Evolutionary conservation across 2,797 vertebrate genomes (phyloP).

Genomic region (Notamacropus eugenii): DNA sequence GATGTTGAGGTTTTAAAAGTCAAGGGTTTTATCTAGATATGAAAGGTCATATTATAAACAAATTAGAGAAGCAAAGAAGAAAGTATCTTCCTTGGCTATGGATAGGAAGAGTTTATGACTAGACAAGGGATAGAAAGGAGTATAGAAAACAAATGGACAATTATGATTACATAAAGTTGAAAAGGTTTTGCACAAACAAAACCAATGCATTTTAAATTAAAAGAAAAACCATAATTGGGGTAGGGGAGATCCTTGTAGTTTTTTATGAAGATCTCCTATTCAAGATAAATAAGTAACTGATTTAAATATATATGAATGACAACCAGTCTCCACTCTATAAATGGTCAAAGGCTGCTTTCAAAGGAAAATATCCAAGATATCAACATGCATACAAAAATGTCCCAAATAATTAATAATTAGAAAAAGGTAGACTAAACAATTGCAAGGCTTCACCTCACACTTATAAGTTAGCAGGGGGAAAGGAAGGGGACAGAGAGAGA

Average conservation of each 20-base stretch:
- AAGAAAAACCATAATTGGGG: neutral
- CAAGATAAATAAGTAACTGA: neutral
- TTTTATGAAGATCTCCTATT: neutral
- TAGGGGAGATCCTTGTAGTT: neutral
- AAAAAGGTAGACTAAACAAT: neutral
- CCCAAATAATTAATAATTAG: neutral
- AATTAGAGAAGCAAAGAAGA: neutral
- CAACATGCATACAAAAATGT: neutral
- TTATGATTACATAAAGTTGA: neutral
- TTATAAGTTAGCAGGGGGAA: too few species aligned
- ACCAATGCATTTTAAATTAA: neutral
- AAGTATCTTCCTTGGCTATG: neutral
- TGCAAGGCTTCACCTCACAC: too few species aligned
- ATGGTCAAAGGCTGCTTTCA: neutral
- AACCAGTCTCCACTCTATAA: neutral
- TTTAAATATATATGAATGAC: neutral
- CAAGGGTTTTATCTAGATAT: neutral
- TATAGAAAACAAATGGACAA: neutral
- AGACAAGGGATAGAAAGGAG: neutral
- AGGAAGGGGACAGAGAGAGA: too few species aligned
- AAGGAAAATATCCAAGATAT: neutral
- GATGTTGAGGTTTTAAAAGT: neutral
- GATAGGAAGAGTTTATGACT: neutral
- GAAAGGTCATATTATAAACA: neutral
- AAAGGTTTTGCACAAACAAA: neutral